Evolutionary conservation across 2,888 invertebrate genomes (phyloP).

Genomic region (Helobdella robusta): DNA sequence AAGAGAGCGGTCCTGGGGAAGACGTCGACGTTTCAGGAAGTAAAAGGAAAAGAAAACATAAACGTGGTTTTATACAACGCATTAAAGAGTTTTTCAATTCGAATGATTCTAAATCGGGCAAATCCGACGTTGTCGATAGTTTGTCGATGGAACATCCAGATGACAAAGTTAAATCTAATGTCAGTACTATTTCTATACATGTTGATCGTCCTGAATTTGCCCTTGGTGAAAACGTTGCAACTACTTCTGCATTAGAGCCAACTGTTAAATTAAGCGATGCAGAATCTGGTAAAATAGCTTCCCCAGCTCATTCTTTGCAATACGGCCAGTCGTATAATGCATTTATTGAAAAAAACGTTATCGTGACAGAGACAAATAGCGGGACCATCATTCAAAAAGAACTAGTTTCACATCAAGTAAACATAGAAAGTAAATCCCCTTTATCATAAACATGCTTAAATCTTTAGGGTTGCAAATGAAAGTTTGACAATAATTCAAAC

Average conservation of each 20-base stretch:
- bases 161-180: conserved; percentile 14
- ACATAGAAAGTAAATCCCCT: too few relatives aligned
- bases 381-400: too few relatives aligned
- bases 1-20: not conserved
- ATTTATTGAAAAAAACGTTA: too few relatives aligned
- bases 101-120: conserved; percentile 18
- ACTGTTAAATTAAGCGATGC: not conserved
- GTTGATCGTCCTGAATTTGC: conserved; percentile 1
- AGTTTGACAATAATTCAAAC: too few relatives aligned
- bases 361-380: too few relatives aligned
- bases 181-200: conserved; percentile 7
- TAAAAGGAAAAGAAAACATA: not conserved
- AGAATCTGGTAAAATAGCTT: too few relatives aligned
- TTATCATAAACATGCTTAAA: too few relatives aligned
- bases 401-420: too few relatives aligned
- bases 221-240: conserved; percentile 6
- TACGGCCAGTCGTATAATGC: too few relatives aligned
- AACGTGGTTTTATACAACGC: conserved; percentile 19
- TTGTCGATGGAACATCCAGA: conserved; percentile 18
- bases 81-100: conserved; percentile 22
- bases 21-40: not conserved
- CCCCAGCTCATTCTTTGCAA: too few relatives aligned
- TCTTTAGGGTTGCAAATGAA: too few relatives aligned
- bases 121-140: not conserved
- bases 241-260: not conserved